phyloP scores from a whole-genome alignment of 2,888 invertebrate genomes.

The Cosmia trapezina region DNA sequence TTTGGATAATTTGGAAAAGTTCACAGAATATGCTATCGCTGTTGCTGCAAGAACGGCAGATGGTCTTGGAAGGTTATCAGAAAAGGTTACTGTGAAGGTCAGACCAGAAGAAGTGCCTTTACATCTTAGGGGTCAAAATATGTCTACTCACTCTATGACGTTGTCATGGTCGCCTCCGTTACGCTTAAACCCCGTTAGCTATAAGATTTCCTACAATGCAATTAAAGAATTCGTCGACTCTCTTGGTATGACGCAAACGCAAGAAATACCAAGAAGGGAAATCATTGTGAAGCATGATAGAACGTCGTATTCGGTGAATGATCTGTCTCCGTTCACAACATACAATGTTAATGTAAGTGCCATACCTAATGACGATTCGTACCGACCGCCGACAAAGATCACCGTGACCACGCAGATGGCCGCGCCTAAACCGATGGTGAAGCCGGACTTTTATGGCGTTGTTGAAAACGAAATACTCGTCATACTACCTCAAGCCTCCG shows the following conservation, averaged over 20 bases:
- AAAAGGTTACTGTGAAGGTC: conserved; percentile 96
- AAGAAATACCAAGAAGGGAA: conserved; percentile 93
- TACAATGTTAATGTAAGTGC: conserved; percentile 98
- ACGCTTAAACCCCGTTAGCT: conserved; percentile 96
- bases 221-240: conserved; percentile 98
- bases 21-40: conserved; percentile 97
- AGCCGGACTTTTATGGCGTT: conserved; percentile 98
- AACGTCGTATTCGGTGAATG: conserved; percentile 94
- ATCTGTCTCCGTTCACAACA: conserved; percentile 97
- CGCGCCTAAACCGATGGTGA: conserved; percentile 98
- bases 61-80: conserved; percentile 96
- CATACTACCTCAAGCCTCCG: conserved; percentile 98
- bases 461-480: conserved; percentile 96
- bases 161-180: conserved; percentile 97
- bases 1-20: conserved; percentile 96
- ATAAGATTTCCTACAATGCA: conserved; percentile 97
- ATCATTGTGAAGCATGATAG: conserved; percentile 93
- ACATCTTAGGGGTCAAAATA: conserved; percentile 96
- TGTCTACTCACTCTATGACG: conserved; percentile 98
- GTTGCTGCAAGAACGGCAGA: conserved; percentile 96
- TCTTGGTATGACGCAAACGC: conserved; percentile 97
- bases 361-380: conserved; percentile 95
- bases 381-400: conserved; percentile 97
- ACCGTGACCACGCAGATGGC: conserved; percentile 99
- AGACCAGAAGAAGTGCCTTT: conserved; percentile 98